A percentile compares a stretch with the other conserved stretches of the same genome.
Conservation (phyloP, 2,888 invertebrate genomes). For the Sinelater perroti region DNA sequence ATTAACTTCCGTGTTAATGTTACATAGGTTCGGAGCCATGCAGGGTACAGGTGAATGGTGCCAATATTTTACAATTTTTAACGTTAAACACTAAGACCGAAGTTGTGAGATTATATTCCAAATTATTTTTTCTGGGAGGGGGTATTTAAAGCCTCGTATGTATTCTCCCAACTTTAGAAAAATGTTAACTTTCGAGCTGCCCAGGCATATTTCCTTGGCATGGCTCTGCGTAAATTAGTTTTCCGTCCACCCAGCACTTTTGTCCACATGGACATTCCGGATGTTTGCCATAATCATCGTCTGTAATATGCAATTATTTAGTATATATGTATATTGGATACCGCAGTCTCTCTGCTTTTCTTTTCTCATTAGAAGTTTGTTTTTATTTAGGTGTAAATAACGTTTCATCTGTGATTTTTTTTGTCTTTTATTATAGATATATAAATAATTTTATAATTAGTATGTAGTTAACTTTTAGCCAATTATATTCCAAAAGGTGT, state of each 20-base stretch:
- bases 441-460: constrained; percentile 18
- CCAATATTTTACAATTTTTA: no score
- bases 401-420: constrained; percentile 33
- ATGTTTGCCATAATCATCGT: constrained; percentile 15
- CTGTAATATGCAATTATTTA: constrained; percentile 3
- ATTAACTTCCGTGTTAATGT: constrained; percentile 48
- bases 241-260: constrained; percentile 54
- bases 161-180: no score
- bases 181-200: no score
- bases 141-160: no score
- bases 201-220: no score
- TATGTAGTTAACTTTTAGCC: constrained; percentile 20
- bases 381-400: constrained; percentile 19
- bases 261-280: constrained; percentile 41
- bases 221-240: no score
- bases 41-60: no score
- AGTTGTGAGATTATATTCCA: no score
- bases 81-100: no score
- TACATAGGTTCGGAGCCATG: constrained; percentile 54
- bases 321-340: constrained; percentile 18
- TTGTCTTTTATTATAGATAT: constrained; percentile 18
- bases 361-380: constrained; percentile 7
- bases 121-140: no score
- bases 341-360: constrained; percentile 4
- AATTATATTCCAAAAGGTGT: constrained; percentile 13